Evolutionary conservation across 2,113 vertebrate genomes (phyloP).

Genomic region (Columba livia): DNA sequence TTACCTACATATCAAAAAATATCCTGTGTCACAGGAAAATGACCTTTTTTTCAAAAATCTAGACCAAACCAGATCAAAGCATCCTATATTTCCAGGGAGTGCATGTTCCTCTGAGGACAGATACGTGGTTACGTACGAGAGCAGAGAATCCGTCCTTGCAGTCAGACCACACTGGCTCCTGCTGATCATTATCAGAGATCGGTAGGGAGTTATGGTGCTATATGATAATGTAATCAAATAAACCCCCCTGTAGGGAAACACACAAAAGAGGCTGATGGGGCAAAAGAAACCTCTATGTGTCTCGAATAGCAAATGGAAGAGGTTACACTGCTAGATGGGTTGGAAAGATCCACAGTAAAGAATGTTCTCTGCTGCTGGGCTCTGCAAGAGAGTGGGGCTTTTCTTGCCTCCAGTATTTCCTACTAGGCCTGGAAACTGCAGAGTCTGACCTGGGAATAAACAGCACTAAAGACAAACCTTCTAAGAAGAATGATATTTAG

Average conservation of each 20-base stretch:
- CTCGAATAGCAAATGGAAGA: neutral
- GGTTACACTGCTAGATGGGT: neutral
- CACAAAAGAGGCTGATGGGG: neutral
- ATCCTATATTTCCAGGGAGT: neutral
- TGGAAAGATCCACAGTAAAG: neutral
- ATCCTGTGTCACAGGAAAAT: neutral
- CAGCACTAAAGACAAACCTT: neutral
- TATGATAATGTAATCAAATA: conserved; percentile 25
- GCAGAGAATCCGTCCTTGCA: neutral
- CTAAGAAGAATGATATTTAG: neutral
- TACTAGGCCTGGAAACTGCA: neutral
- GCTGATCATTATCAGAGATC: neutral
- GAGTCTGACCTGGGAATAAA: neutral
- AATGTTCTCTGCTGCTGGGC: neutral
- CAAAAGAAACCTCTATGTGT: neutral
- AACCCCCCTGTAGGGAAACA: neutral
- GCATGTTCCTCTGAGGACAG: neutral
- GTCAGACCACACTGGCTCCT: neutral
- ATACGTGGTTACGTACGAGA: neutral
- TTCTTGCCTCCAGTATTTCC: neutral
- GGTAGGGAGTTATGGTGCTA: neutral
- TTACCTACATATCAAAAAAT: neutral
- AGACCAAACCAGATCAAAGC: neutral
- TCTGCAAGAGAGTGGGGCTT: neutral
- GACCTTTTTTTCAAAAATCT: neutral